Conservation (phyloP, 2,113 vertebrate genomes). For the Ophiodon elongatus region DNA sequence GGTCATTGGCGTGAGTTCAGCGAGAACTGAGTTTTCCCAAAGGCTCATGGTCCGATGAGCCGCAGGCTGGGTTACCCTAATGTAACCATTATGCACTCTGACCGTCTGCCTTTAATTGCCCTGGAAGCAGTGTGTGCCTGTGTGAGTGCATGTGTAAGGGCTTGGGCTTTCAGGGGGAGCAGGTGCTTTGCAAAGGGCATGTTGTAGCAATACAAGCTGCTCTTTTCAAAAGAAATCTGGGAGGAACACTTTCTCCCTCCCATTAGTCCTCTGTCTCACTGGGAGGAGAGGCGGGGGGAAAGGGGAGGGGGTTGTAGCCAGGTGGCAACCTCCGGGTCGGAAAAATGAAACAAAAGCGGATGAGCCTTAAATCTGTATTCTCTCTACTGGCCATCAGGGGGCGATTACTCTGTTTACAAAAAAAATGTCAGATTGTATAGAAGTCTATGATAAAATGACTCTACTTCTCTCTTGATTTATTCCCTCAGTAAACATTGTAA, state of each 20-base stretch:
- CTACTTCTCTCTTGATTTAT: not conserved
- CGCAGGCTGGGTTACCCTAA: not conserved
- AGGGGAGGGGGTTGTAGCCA: too few species aligned
- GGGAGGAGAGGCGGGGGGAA: too few species aligned
- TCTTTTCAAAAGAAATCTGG: not conserved
- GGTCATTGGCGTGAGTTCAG: slow-evolving; percentile 10
- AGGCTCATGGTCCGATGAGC: not conserved
- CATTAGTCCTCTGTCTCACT: not conserved
- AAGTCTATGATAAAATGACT: not conserved
- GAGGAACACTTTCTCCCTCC: not conserved
- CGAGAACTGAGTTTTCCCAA: not conserved
- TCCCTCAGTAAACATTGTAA: not conserved
- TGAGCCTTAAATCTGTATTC: not conserved
- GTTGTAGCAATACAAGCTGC: not conserved
- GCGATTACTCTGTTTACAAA: too few species aligned
- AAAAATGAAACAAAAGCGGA: not conserved
- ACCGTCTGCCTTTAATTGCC: slow-evolving; percentile 33
- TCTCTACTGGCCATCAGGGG: too few species aligned
- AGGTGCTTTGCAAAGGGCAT: slow-evolving; percentile 12
- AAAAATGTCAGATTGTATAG: too few species aligned
- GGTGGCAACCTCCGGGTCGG: too few species aligned
- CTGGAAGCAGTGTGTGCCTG: not conserved
- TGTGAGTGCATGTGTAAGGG: not conserved
- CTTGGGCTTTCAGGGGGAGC: not conserved
- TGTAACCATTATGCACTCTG: slow-evolving; percentile 20